Conservation (phyloP, 2,113 vertebrate genomes). For the Cinclus mexicanus region DNA sequence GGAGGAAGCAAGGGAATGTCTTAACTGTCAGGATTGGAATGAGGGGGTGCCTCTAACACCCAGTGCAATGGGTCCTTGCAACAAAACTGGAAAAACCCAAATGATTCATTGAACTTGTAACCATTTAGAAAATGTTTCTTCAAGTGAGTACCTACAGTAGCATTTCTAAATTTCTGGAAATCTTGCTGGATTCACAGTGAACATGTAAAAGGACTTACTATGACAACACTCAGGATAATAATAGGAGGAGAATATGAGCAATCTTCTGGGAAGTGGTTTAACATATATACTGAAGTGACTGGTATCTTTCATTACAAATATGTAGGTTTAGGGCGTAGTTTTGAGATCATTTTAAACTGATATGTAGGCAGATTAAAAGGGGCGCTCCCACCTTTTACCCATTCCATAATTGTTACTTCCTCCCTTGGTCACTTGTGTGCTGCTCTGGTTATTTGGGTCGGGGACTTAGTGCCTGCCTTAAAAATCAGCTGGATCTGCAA, state of each 20-base stretch:
- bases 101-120: neutral
- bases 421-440: neutral
- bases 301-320: neutral
- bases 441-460: neutral
- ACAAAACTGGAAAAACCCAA: neutral
- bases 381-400: neutral
- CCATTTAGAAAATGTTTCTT: neutral
- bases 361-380: neutral
- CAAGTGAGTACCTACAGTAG: neutral
- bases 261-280: neutral
- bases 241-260: conserved; percentile 4
- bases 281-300: neutral
- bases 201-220: neutral
- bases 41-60: neutral
- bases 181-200: neutral
- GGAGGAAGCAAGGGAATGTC: neutral
- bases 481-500: neutral
- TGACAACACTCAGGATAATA: neutral
- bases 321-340: neutral
- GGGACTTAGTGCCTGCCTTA: neutral
- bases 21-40: neutral
- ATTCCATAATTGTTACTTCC: neutral
- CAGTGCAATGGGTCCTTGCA: neutral
- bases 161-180: neutral
- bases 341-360: neutral